Evolutionary conservation across 2,888 invertebrate species (phyloP).

Genomic region (Agrotis puta): DNA sequence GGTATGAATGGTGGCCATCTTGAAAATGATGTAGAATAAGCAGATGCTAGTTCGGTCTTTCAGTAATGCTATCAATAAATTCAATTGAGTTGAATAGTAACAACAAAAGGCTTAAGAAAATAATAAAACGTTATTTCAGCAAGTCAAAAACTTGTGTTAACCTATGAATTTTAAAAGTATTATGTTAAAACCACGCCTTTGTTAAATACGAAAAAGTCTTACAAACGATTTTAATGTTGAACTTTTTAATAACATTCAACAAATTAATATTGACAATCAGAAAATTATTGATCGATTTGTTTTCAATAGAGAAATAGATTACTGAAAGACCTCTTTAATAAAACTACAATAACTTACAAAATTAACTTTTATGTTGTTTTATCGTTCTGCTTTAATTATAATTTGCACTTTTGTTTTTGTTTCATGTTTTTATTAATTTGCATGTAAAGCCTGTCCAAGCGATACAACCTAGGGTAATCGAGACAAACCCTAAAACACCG

Average conservation of each 20-base stretch:
- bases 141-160: too few species aligned
- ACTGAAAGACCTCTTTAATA: constrained; percentile 37
- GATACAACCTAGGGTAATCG: constrained; percentile 89
- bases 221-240: too few species aligned
- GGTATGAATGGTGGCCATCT: constrained; percentile 90
- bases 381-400: constrained; percentile 75
- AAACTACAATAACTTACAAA: constrained; percentile 43
- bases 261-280: too few species aligned
- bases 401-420: constrained; percentile 83
- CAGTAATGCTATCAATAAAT: constrained; percentile 27
- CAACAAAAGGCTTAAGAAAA: too few species aligned
- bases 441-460: constrained; percentile 90
- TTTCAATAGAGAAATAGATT: background rate
- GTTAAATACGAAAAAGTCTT: too few species aligned
- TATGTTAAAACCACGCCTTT: too few species aligned
- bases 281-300: too few species aligned
- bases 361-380: constrained; percentile 42
- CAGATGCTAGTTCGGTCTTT: constrained; percentile 17
- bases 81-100: background rate
- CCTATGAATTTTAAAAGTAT: too few species aligned
- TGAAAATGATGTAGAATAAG: background rate
- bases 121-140: too few species aligned
- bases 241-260: too few species aligned
- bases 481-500: constrained; percentile 79
- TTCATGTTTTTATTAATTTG: constrained; percentile 82